Evolutionary conservation across 2,113 vertebrate species (phyloP), one percentile per base, ranked within the genome.

Genomic region (Xenotilapia longispinis): DNA sequence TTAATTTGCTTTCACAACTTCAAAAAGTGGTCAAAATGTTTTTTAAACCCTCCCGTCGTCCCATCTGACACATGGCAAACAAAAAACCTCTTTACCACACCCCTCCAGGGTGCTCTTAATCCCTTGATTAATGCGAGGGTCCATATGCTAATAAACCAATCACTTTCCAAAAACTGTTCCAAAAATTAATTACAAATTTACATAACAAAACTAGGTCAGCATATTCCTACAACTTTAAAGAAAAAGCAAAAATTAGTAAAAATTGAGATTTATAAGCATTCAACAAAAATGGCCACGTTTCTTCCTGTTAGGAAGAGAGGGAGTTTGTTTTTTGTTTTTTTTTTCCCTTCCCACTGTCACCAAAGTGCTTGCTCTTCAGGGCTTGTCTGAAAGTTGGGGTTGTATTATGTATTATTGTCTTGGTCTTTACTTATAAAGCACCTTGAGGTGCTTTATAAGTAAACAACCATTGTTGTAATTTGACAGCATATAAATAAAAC

Each of bases 11-110:
- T 57, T 57, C 2, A 57, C 55, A 58, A 58, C 26, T 58, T 58
- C 14, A 58, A 58, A 58, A 58, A 58, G 55, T 58, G 55, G 13
- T 17, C 7, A 9, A 58, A 3, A 0, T 2, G 0, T 26, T 57
- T 58, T 58, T 58, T 0, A 58, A 31, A 58, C 55, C 55, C 7
- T 6, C 26, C 55, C 3, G 5, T 31, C 3, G 0, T 21, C n/a
- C n/a, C 55, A 58, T 17, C 0, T 0, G 55, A 2, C 26, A 17
- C 14, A 1, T 31, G 55, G 55, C 55, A 17, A 58, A 31, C 26
- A 58, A 2, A 15, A 58, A 4, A 58, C 26, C 26, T 58, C 13
- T 0, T 58, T 58, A 31, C 26, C 55, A 58, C 55, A 31, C 55
- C 55, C 55, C 13, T 28, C 4, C 55, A 58, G 55, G 55, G 23